phyloP scores from a whole-genome alignment of 2,888 invertebrate genomes.

The Dascillus cervinus region DNA sequence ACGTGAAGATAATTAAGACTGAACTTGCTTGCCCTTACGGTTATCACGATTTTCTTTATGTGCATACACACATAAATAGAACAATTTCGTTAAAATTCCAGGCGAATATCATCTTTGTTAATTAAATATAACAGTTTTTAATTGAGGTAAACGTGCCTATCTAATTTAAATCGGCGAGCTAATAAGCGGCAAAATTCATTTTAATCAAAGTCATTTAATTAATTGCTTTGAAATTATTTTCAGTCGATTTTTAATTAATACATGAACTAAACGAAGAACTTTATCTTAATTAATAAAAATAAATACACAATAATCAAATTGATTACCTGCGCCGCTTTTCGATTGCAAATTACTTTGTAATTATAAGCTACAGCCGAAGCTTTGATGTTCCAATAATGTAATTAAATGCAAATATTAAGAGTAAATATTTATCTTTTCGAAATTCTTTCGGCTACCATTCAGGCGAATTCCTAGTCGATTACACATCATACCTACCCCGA shows the following conservation, averaged over 20 bases:
- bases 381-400: constrained; percentile 17
- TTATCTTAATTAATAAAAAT: constrained; percentile 11
- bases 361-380: constrained; percentile 10
- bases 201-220: no score
- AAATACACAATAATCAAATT: constrained; percentile 11
- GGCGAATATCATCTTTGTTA: no score
- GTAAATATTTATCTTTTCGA: constrained; percentile 18
- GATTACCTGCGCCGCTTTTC: no score
- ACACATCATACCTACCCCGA: no score
- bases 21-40: constrained; percentile 38
- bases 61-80: no score
- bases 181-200: no score
- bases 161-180: no score
- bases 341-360: constrained; percentile 11
- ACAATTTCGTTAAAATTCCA: no score
- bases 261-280: constrained; percentile 8
- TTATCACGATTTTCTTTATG: constrained; percentile 38
- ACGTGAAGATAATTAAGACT: constrained; percentile 42
- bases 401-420: constrained; percentile 21
- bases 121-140: no score
- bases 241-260: constrained; percentile 10
- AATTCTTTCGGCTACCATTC: constrained; percentile 11
- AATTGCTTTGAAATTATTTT: no score
- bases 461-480: constrained; percentile 9
- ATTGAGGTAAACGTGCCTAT: no score